Conservation (phyloP, 2,113 vertebrate genomes). For the Myiopsitta monachus region DNA sequence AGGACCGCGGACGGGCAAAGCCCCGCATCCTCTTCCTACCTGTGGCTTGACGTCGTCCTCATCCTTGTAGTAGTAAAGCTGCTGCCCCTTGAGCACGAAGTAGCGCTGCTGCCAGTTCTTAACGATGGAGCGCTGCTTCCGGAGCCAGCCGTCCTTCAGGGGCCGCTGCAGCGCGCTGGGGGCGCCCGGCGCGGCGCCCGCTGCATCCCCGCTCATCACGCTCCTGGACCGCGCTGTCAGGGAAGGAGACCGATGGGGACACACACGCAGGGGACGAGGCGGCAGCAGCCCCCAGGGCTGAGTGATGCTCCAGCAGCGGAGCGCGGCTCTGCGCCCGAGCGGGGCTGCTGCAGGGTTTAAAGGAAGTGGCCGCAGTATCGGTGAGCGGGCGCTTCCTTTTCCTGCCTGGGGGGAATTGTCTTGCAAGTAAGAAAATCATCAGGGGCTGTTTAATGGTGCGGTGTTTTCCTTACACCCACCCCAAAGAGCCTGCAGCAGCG, state of each 20-base stretch:
- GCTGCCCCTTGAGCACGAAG: constrained; percentile 87
- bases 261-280: not conserved
- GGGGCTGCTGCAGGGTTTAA: constrained; percentile 42
- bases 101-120: constrained; percentile 95
- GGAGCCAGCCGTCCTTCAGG: constrained; percentile 91
- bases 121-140: constrained; percentile 91
- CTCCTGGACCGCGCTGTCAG: constrained; percentile 86
- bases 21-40: constrained; percentile 17
- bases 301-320: not conserved
- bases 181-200: constrained; percentile 14
- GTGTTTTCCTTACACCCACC: not conserved
- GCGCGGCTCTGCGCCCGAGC: not conserved
- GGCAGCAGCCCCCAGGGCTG: not conserved
- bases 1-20: rapidly evolving
- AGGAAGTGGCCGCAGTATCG: constrained; percentile 78
- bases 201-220: constrained; percentile 81
- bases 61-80: constrained; percentile 90
- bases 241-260: not conserved
- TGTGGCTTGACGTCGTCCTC: constrained; percentile 86
- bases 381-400: constrained; percentile 77
- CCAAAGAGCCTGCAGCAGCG: not conserved
- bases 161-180: constrained; percentile 81
- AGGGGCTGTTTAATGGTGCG: not conserved
- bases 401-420: constrained; percentile 74
- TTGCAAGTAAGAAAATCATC: constrained; percentile 51